These are phyloP conservation scores for Zaprionus lineosus DNA, from an alignment of 2,888 invertebrate genomes.

Conservation along the genomic window DNA sequence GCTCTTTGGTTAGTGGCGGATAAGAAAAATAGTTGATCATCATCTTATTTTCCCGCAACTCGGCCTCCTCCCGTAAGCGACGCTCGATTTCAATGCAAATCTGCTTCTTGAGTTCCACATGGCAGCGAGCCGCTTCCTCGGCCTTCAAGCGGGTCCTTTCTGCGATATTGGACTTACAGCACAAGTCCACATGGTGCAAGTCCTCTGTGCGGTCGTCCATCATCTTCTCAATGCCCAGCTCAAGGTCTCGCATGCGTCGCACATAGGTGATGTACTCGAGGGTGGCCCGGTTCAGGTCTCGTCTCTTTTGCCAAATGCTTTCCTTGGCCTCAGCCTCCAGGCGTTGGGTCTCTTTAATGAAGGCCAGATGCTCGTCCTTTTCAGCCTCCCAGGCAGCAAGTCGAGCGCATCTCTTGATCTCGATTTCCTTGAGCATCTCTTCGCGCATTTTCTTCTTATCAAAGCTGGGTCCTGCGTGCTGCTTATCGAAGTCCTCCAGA, in stretches of 20 bases:
- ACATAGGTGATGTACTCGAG: constrained; percentile 74
- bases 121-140: constrained; percentile 59
- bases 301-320: constrained; percentile 41
- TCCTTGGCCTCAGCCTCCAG: constrained; percentile 61
- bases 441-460: constrained; percentile 55
- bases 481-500: constrained; percentile 58
- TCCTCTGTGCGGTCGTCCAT: constrained; percentile 67
- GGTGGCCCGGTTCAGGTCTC: constrained; percentile 58
- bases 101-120: constrained; percentile 67
- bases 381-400: constrained; percentile 44
- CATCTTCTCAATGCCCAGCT: constrained; percentile 63
- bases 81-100: constrained; percentile 75
- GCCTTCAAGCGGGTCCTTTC: constrained; percentile 56
- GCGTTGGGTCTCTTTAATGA: constrained; percentile 64
- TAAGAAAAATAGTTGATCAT: constrained; percentile 75
- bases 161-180: constrained; percentile 66
- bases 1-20: constrained; percentile 45
- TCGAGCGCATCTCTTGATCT: constrained; percentile 35
- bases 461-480: constrained; percentile 6
- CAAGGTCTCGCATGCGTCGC: constrained; percentile 66
- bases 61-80: constrained; percentile 62
- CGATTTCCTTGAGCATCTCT: constrained; percentile 65
- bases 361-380: constrained; percentile 59
- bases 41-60: constrained; percentile 71
- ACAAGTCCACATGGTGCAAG: constrained; percentile 65